Percentiles rank a stretch among this genome's conserved stretches.
phyloP scores from a whole-genome alignment of 2,113 vertebrate species.

The Oryzias javanicus region DNA sequence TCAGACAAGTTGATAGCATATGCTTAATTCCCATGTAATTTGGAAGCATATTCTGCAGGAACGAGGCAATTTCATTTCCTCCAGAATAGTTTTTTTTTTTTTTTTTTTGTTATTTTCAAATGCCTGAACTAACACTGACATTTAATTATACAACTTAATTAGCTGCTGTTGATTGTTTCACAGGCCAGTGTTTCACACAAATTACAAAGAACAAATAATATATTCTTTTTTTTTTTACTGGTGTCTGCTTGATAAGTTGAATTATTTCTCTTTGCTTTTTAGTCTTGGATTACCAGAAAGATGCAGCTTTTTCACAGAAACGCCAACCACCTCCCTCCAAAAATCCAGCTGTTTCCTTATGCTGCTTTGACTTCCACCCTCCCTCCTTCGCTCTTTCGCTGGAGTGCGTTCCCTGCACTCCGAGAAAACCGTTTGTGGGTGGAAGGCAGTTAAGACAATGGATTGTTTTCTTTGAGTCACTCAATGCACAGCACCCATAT shows the following conservation, averaged over 20 bases:
- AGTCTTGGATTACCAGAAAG: slow-evolving; percentile 43
- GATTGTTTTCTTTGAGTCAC: slow-evolving; percentile 76
- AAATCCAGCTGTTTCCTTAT: slow-evolving; percentile 88
- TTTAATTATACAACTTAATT: slow-evolving; percentile 42
- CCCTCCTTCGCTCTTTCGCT: slow-evolving; percentile 55
- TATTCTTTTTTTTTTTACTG: slow-evolving; percentile 9
- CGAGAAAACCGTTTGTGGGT: slow-evolving; percentile 70
- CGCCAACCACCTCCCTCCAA: slow-evolving; percentile 67
- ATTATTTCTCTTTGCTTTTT: slow-evolving; percentile 39
- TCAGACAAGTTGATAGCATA: slow-evolving; percentile 74
- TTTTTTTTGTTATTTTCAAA: slow-evolving; percentile 25
- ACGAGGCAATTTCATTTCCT: slow-evolving; percentile 45
- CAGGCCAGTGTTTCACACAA: slow-evolving; percentile 16
- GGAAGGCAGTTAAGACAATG: slow-evolving; percentile 77
- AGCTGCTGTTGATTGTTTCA: slow-evolving; percentile 36
- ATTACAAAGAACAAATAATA: slow-evolving; percentile 22
- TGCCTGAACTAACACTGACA: slow-evolving; percentile 42
- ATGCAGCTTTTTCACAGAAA: slow-evolving; percentile 51
- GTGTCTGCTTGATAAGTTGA: slow-evolving; percentile 22
- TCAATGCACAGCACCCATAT: slow-evolving; percentile 76
- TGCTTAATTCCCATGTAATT: slow-evolving; percentile 64
- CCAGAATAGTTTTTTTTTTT: slow-evolving; percentile 41
- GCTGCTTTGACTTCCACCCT: slow-evolving; percentile 40
- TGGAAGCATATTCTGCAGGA: slow-evolving; percentile 47
- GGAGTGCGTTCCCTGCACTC: slow-evolving; percentile 67